Evolutionary conservation across 1,140 invertebrate genomes (phyloP).

Genomic region (Megathymus violae): DNA sequence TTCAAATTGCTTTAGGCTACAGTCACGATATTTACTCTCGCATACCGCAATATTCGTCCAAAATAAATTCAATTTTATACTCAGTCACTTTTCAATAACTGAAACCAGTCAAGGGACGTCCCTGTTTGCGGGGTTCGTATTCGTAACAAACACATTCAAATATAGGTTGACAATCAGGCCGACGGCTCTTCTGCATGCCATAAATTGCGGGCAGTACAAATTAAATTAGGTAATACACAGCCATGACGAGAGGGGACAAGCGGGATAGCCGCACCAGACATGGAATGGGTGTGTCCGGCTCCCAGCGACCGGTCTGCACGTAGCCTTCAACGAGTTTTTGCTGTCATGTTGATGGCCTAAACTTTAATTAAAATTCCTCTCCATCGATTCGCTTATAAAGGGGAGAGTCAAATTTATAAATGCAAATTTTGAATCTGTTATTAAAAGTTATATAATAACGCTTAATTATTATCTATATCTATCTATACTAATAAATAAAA

Average conservation of each 20-base stretch:
- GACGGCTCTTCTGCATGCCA: conserved; percentile 68
- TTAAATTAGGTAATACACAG: conserved; percentile 81
- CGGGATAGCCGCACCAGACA: conserved; percentile 65
- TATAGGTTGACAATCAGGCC: conserved; percentile 60
- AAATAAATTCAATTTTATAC: conserved; percentile 73
- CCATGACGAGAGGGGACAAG: conserved; percentile 68
- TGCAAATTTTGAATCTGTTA: conserved; percentile 27
- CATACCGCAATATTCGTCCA: conserved; percentile 68
- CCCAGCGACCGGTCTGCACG: conserved; percentile 40
- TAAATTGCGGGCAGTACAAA: conserved; percentile 79
- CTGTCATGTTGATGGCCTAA: conserved; percentile 42
- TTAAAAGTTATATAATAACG: conserved; percentile 16
- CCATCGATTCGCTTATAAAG: conserved; percentile 32
- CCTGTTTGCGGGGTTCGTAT: conserved; percentile 11
- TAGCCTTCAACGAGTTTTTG: conserved; percentile 48
- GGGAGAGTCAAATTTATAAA: conserved; percentile 30
- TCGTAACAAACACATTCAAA: conserved; percentile 33
- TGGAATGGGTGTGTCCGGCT: conserved; percentile 71
- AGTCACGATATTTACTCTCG: conserved; percentile 76
- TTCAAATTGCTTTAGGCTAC: conserved; percentile 81
- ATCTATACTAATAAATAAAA: too few species aligned
- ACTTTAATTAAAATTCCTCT: conserved; percentile 35
- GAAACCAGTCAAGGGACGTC: conserved; percentile 29
- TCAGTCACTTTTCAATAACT: conserved; percentile 56
- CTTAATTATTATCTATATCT: too few species aligned